These are phyloP conservation scores for Ichneumoninae sp. DNA, from an alignment of 2,888 invertebrate genomes.

Conservation along the genomic window DNA sequence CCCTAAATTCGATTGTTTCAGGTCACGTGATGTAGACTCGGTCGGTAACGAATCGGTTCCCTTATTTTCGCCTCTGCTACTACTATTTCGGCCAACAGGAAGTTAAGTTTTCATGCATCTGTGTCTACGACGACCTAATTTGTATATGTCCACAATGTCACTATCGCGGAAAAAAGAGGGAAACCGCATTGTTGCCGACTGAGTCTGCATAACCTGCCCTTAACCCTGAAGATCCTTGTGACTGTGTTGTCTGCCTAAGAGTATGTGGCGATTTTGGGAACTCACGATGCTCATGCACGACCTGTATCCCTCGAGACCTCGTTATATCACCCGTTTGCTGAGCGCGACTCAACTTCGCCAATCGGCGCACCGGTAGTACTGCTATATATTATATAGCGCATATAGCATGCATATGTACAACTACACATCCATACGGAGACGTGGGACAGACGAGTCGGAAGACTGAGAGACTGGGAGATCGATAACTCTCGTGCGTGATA, in stretches of 20 bases:
- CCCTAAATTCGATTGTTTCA: too few relatives aligned
- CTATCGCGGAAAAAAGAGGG: too few relatives aligned
- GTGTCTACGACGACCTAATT: too few relatives aligned
- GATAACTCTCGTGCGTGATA: conserved; percentile 33
- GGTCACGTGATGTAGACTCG: too few relatives aligned
- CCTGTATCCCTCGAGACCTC: conserved; percentile 50
- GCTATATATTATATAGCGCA: neutral
- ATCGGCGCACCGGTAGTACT: conserved; percentile 2
- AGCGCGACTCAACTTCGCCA: conserved; percentile 40
- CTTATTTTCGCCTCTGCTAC: too few relatives aligned
- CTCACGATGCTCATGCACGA: conserved; percentile 11
- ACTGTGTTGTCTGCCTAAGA: neutral
- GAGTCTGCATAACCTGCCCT: too few relatives aligned
- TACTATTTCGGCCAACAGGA: too few relatives aligned
- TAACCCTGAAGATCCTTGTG: neutral
- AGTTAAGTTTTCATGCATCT: too few relatives aligned
- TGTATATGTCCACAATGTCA: too few relatives aligned
- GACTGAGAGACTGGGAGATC: conserved; percentile 27
- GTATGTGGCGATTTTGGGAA: conserved; percentile 2
- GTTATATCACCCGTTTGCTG: conserved; percentile 64
- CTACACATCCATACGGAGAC: neutral
- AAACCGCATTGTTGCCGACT: too few relatives aligned
- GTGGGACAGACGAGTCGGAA: conserved; percentile 20
- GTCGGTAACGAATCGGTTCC: too few relatives aligned
- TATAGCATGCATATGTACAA: conserved; percentile 12